Base-by-base conservation (phyloP, 2,113 vertebrate genomes). In the Thymallus thymallus region DNA sequence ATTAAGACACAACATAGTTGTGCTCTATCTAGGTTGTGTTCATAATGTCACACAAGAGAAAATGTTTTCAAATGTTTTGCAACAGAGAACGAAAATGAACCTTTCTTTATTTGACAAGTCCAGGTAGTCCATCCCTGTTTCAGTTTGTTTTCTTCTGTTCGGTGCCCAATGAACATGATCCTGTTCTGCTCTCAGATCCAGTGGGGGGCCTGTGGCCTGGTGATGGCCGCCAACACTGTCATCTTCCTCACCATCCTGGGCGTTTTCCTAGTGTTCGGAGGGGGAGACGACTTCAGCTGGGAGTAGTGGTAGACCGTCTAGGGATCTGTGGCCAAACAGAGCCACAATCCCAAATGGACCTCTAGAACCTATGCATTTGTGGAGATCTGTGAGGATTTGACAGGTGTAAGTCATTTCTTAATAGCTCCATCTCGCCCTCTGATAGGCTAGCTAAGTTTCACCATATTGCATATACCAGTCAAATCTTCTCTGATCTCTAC, bases 261-360 rank as follows among this genome's bases (percentile, higher is more conserved):
- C 62, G 98, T 99, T 87, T 99, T 98, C 85, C 84, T 97, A 0
- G 91, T 98, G 22, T 99, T 99, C 83, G 98, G 96, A 73, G 90
- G 95, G 82, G 93, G 95, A 75, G 97, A 99, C 76, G 98, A 99
- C 85, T 97, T 98, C 80, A 95, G 95, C 91, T 99, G 97, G 97
- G 96, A 99, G 61, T 95, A 97, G 89, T 98, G 96, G 96, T 98
- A 96, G 92, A 86, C 55, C 3, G 30, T 35, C 12, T 32, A 24
- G 41, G 41, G 48, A 78, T 18, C 46, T 69, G 10, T 55, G 45
- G 60, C 48, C 48, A 5, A 51, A 18, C 48, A 51, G 48, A 51
- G 48, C 3, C 13, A 51, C 35, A 41, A 18, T 51, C 16, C 48
- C 48, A 18, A 18, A 4, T 18, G 13, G 48, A 51, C 12, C 12